phyloP scores from a whole-genome alignment of 2,797 vertebrate genomes.

The Molossus alvarezi region DNA sequence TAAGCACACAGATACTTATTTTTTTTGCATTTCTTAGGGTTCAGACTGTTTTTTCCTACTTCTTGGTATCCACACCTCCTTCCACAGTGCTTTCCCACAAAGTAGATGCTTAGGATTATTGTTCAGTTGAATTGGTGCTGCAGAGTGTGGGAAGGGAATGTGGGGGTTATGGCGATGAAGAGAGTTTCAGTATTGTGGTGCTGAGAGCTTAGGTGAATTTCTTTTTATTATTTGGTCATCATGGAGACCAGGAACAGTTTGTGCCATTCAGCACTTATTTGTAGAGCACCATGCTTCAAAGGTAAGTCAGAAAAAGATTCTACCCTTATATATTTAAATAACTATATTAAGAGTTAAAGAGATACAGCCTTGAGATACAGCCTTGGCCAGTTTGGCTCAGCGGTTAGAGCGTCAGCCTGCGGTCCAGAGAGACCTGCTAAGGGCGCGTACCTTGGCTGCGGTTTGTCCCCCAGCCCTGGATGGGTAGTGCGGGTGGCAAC shows the following conservation, averaged over 20 bases:
- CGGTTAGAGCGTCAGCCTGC: too few relatives aligned
- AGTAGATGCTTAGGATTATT: not conserved
- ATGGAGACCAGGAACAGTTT: not conserved
- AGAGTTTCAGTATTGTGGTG: not conserved
- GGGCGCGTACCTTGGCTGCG: too few relatives aligned
- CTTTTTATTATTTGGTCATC: conserved; percentile 49
- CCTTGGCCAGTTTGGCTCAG: too few relatives aligned
- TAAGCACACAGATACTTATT: rapidly evolving
- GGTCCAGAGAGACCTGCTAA: too few relatives aligned
- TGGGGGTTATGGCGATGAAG: not conserved
- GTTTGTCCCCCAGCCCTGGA: too few relatives aligned
- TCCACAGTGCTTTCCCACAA: not conserved
- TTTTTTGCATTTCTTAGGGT: not conserved
- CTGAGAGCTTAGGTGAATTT: conserved; percentile 12
- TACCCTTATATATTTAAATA: not conserved
- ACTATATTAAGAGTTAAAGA: not conserved
- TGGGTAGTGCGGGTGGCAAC: too few relatives aligned
- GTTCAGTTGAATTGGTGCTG: not conserved
- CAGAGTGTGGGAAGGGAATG: not conserved
- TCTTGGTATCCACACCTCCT: not conserved
- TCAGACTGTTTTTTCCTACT: not conserved
- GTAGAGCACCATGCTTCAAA: not conserved
- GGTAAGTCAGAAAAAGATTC: not conserved
- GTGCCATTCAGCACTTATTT: not conserved
- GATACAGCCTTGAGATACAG: not conserved